These are phyloP conservation scores for Colinus virginianus DNA, from an alignment of 2,113 vertebrate species.

Conservation along the genomic window DNA sequence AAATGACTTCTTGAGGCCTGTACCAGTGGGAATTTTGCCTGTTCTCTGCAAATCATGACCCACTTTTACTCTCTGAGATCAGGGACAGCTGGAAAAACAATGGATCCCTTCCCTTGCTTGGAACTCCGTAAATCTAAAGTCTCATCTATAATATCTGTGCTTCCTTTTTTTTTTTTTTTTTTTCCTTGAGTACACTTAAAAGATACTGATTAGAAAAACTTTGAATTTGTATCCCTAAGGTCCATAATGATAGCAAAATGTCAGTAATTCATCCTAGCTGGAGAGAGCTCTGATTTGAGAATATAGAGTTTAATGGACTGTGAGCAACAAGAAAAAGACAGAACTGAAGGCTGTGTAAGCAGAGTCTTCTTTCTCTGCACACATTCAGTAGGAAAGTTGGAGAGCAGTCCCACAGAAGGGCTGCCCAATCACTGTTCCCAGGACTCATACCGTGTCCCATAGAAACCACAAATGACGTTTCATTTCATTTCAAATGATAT, in stretches of 20 bases:
- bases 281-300: not conserved
- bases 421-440: not conserved
- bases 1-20: conserved; percentile 12
- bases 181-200: not conserved
- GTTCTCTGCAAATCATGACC: conserved; percentile 24
- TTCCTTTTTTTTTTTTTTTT: not conserved
- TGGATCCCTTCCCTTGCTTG: not conserved
- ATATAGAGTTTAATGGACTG: not conserved
- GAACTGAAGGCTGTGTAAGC: not conserved
- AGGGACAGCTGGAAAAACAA: conserved; percentile 53
- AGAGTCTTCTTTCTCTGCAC: not conserved
- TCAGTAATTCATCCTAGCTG: not conserved
- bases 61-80: conserved; percentile 36
- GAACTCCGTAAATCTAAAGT: not conserved
- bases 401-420: not conserved
- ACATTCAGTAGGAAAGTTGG: not conserved
- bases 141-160: not conserved
- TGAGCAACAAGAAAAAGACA: not conserved
- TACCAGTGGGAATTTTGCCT: conserved; percentile 36
- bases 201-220: not conserved
- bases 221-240: not conserved
- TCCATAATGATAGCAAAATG: not conserved
- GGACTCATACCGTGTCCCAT: not conserved
- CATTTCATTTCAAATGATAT: not conserved
- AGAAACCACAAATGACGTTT: not conserved